phyloP scores from a whole-genome alignment of 2,888 invertebrate genomes.

The Drosophila rellima region DNA sequence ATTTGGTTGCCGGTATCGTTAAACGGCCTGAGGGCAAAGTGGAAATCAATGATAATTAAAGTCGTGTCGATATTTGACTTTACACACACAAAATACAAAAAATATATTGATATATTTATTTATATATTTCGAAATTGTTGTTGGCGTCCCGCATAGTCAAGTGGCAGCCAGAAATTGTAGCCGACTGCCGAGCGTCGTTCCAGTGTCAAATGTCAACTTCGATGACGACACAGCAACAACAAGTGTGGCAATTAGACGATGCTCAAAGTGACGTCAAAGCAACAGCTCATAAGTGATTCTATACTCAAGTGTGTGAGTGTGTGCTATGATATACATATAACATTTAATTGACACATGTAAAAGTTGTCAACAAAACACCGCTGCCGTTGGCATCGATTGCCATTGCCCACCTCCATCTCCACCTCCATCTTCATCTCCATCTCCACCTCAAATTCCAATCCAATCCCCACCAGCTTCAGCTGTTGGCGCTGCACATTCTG shows the following conservation, averaged over 20 bases:
- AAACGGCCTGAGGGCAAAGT: slow-evolving; percentile 61
- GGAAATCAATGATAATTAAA: slow-evolving; percentile 78
- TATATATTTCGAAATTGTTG: slow-evolving; percentile 51
- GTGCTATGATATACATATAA: slow-evolving; percentile 71
- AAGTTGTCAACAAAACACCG: slow-evolving; percentile 71
- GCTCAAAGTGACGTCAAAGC: slow-evolving; percentile 65
- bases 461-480: background rate
- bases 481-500: slow-evolving; percentile 25
- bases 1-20: slow-evolving; percentile 17
- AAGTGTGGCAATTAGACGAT: slow-evolving; percentile 64
- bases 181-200: slow-evolving; percentile 36
- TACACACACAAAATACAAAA: slow-evolving; percentile 2
- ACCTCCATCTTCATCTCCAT: background rate
- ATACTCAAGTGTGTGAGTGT: slow-evolving; percentile 14
- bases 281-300: slow-evolving; percentile 34
- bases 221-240: slow-evolving; percentile 55
- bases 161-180: slow-evolving; percentile 44
- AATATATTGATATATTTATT: background rate
- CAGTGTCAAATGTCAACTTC: slow-evolving; percentile 76
- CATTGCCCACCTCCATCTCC: background rate
- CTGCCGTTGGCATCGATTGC: slow-evolving; percentile 52
- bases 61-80: slow-evolving; percentile 53
- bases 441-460: slow-evolving; percentile 1
- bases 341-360: slow-evolving; percentile 75
- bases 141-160: slow-evolving; percentile 63